A percentile compares a stretch with the other conserved stretches of the same genome.
Evolutionary conservation across 1,140 invertebrate species (phyloP).

Genomic region (Ceratina calcarata): DNA sequence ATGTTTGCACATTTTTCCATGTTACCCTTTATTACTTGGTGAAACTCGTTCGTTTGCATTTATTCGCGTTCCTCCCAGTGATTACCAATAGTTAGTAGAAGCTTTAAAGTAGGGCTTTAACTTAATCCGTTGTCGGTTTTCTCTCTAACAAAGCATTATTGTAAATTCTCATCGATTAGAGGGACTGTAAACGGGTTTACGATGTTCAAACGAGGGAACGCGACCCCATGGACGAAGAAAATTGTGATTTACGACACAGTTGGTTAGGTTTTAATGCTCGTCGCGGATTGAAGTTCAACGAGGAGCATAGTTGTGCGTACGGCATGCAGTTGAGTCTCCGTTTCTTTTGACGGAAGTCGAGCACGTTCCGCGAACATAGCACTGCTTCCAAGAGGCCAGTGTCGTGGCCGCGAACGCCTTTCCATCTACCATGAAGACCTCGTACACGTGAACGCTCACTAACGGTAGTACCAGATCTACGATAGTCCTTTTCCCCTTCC

Average conservation of each 20-base stretch:
- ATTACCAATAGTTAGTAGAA: no score
- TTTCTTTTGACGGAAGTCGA: conserved; percentile 50
- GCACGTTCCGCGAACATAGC: conserved; percentile 32
- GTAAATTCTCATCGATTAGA: conserved; percentile 37
- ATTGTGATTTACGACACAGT: conserved; percentile 14
- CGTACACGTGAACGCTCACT: conserved; percentile 17
- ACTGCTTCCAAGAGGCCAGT: conserved; percentile 19
- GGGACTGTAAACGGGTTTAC: conserved; percentile 29
- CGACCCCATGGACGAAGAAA: conserved; percentile 10
- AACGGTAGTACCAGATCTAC: conserved; percentile 45
- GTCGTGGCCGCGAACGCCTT: conserved; percentile 9
- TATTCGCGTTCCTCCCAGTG: no score
- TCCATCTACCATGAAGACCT: neutral
- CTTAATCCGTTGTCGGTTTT: neutral
- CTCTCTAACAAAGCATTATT: neutral
- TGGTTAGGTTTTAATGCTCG: no score
- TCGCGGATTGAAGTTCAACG: neutral
- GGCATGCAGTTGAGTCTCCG: conserved; percentile 8
- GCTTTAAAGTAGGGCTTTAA: neutral
- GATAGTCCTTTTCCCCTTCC: conserved; percentile 21
- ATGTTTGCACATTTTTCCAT: no score
- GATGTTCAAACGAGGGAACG: conserved; percentile 29
- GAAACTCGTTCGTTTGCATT: no score
- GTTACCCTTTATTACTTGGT: no score
- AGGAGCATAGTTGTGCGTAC: conserved; percentile 10